These are phyloP conservation scores for Rhynchotus rufescens DNA, from an alignment of 2,797 vertebrate species.

Conservation along the genomic window DNA sequence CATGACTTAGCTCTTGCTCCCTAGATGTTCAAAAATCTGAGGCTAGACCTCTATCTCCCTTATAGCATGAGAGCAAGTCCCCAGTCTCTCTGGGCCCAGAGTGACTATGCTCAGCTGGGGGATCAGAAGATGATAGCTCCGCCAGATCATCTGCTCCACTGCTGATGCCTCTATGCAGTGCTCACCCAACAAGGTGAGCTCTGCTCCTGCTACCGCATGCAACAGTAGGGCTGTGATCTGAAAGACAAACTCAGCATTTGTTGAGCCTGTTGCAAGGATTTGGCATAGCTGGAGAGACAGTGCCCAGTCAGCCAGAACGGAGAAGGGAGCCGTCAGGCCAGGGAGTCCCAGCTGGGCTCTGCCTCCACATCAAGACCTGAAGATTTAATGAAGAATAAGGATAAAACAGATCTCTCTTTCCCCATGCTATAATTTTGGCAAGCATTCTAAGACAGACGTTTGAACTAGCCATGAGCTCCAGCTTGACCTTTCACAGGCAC, in stretches of 20 bases:
- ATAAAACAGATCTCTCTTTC: background rate
- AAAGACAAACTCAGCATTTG: background rate
- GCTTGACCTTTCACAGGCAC: background rate
- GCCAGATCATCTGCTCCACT: accelerated
- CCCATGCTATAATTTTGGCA: background rate
- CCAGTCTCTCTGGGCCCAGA: background rate
- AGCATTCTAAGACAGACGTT: background rate
- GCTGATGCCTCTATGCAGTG: background rate
- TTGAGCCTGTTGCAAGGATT: background rate
- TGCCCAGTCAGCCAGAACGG: background rate
- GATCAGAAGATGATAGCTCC: background rate
- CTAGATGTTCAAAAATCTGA: background rate
- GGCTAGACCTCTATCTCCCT: background rate
- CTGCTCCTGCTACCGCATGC: background rate
- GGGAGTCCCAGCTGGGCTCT: background rate
- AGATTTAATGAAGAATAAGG: background rate
- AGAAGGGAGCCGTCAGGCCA: background rate
- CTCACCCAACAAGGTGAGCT: background rate
- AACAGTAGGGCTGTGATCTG: background rate
- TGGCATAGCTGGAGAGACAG: background rate
- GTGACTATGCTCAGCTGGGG: background rate
- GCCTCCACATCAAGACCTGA: background rate
- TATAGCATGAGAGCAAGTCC: background rate
- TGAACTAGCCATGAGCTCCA: background rate
- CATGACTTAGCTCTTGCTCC: background rate